Conservation (phyloP, 2,888 invertebrate genomes). For the Himalopsyche tibetana region DNA sequence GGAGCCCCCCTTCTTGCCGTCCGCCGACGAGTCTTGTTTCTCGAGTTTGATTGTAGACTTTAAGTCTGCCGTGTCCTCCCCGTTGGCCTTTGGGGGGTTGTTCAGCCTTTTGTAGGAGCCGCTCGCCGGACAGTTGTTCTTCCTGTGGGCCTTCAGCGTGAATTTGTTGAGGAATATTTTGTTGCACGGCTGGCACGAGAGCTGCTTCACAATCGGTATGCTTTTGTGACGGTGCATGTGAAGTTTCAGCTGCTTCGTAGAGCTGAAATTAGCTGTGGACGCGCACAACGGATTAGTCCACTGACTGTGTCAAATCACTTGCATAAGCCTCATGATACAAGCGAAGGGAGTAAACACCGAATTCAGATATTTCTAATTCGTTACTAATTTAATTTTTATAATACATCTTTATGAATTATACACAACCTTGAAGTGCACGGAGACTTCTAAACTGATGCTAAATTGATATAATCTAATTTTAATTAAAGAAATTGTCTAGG, state of each 20-base stretch:
- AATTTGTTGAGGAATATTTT: slow-evolving; percentile 24
- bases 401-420: no score
- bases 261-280: neutral
- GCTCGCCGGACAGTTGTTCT: slow-evolving; percentile 13
- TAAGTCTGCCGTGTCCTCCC: neutral
- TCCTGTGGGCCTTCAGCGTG: neutral
- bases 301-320: no score
- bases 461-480: no score
- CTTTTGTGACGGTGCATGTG: neutral
- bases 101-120: neutral
- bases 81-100: neutral
- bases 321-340: no score
- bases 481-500: no score
- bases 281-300: no score
- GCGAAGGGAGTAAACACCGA: no score
- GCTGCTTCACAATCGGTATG: neutral
- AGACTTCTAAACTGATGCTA: no score
- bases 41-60: neutral
- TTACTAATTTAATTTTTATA: no score
- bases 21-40: neutral
- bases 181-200: neutral
- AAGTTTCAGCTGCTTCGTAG: neutral
- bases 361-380: no score
- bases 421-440: no score
- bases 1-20: neutral